A percentile compares a stretch with the other conserved stretches of the same genome.
Evolutionary conservation across 2,888 invertebrate genomes (phyloP).

Genomic region (Camponotus fellah): DNA sequence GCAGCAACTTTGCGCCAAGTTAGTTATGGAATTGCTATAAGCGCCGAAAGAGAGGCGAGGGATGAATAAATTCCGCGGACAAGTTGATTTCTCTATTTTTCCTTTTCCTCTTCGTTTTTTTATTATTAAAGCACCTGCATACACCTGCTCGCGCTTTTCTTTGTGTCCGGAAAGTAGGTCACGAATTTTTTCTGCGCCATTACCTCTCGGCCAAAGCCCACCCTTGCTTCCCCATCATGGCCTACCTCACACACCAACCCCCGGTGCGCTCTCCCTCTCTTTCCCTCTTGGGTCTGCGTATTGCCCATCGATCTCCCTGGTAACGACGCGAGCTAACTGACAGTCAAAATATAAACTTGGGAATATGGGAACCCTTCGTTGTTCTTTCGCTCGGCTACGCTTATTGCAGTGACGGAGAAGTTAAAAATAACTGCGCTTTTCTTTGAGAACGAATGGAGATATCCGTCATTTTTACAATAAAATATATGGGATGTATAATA

Average conservation of each 20-base stretch:
- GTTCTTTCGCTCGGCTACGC: conserved; percentile 41
- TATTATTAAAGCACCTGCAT: conserved; percentile 33
- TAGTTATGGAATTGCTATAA: conserved; percentile 13
- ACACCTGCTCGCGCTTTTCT: conserved; percentile 59
- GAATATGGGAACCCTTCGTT: conserved; percentile 42
- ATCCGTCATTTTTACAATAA: neutral
- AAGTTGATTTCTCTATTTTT: conserved; percentile 13
- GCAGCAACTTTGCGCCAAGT: neutral
- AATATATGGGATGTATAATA: neutral
- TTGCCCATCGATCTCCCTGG: conserved; percentile 68
- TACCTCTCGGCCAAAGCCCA: conserved; percentile 63
- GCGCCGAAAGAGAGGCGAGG: neutral
- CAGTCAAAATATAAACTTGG: conserved; percentile 64
- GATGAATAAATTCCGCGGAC: neutral
- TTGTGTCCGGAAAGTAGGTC: conserved; percentile 71
- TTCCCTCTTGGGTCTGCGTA: conserved; percentile 59
- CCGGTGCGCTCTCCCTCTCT: conserved; percentile 55
- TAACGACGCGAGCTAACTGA: conserved; percentile 52
- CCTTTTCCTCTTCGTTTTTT: conserved; percentile 1
- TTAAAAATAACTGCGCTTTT: conserved; percentile 38
- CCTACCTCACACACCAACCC: conserved; percentile 80
- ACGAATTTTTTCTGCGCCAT: conserved; percentile 76
- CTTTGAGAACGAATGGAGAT: neutral
- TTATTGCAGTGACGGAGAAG: neutral
- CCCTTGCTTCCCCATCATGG: conserved; percentile 74